Base-by-base conservation (phyloP, 2,888 invertebrate genomes). In the Conus canariensis region DNA sequence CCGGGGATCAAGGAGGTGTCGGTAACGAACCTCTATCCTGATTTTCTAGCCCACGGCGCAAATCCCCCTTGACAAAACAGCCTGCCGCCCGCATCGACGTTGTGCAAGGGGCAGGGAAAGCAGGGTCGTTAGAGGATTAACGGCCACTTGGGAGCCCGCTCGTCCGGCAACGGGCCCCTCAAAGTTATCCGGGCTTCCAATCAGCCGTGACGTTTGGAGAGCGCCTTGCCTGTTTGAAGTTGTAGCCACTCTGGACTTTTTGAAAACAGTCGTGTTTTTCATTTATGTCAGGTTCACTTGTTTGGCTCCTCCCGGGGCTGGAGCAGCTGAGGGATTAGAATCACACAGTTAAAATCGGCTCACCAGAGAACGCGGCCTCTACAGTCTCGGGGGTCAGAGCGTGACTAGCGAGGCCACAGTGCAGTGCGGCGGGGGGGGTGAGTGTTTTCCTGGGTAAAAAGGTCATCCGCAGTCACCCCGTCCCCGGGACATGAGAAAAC, bases 21-120 rank as follows among this genome's bases (percentile, higher is more conserved):
- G 70, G 67, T 87, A 87, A 87, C 86, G 86, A 87, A 67, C 70
- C 67, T 67, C 86, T 87, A 64, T 87, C 86, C 86, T 87, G 86
- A 87, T 87, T 87, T 87, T 87, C 86, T 87, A 60, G 45, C 67
- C 67, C 86, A 59, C 86, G n/a, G 86, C 86, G 86, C 70, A 22
- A 87, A 87, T 64, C 86, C 67, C 60, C 10, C 67, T 25, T 6
- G 45, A 45, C 67, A 30, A 87, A 70, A 58, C 45, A 64, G 9
- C 22, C 45, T 19, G 67, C 45, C 30, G 25, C 86, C 64, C 12
- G 45, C 8, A 10, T 22, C 6, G 45, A 14, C 64, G 16, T 25
- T 30, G 85, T 85, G 67, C 86, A n/a, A 30, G 67, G 67, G 86
- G 86, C 64, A 45, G 86, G 67, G 70, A 67, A 30, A 45, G 14